Percentiles rank a stretch among this genome's conserved stretches.
Evolutionary conservation across 2,797 vertebrate species (phyloP).

Genomic region (Myiotriccus ornatus): DNA sequence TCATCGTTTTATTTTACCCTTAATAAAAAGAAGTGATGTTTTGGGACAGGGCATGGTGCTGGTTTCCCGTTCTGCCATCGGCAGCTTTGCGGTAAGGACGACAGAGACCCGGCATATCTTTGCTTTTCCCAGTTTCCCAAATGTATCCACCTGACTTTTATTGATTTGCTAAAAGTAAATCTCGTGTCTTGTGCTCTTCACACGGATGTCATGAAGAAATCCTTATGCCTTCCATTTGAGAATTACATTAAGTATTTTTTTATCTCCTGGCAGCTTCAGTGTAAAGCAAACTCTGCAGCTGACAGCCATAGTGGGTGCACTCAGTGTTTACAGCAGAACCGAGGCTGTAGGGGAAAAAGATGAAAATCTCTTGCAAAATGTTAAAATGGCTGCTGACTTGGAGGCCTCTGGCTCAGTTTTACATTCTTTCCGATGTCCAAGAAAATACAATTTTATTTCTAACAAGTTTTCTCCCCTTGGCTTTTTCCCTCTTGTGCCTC

Average conservation of each 20-base stretch:
- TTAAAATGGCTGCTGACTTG: slow-evolving; percentile 55
- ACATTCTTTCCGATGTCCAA: slow-evolving; percentile 42
- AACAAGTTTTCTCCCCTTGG: slow-evolving; percentile 19
- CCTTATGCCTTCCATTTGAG: neutral
- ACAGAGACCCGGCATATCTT: neutral
- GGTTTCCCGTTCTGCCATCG: neutral
- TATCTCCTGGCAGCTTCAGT: slow-evolving; percentile 71
- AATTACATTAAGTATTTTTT: slow-evolving; percentile 22
- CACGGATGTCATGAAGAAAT: neutral
- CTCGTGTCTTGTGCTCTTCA: rapidly evolving
- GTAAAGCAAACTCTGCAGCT: slow-evolving; percentile 52
- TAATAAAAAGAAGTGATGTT: neutral
- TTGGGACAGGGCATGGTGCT: neutral
- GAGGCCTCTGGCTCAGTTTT: slow-evolving; percentile 51
- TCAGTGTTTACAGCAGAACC: slow-evolving; percentile 84
- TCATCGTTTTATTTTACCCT: neutral
- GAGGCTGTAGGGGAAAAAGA: slow-evolving; percentile 77
- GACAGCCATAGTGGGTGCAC: slow-evolving; percentile 54
- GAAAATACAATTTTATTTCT: slow-evolving; percentile 47
- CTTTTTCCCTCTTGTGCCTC: slow-evolving; percentile 22
- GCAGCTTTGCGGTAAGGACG: neutral
- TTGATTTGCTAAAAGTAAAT: neutral
- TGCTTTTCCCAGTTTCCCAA: neutral
- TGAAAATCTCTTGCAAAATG: slow-evolving; percentile 38
- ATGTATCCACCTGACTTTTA: neutral